phyloP scores from a whole-genome alignment of 2,113 vertebrate species.

The Ginglymostoma cirratum region DNA sequence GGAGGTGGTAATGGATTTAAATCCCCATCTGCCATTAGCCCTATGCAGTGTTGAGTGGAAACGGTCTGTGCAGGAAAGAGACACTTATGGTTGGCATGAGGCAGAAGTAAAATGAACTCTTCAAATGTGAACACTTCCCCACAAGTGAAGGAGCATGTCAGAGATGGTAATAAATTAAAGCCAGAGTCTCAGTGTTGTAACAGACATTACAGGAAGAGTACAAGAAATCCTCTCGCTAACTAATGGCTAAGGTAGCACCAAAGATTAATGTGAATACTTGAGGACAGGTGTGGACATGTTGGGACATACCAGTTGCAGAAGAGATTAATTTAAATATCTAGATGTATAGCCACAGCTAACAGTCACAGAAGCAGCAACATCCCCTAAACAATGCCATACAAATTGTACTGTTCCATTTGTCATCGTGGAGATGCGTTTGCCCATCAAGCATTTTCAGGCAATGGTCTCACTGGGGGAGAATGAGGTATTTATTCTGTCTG shows the following conservation, averaged over 20 bases:
- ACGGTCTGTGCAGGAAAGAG: not conserved
- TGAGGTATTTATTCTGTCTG: not conserved
- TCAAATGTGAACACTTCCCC: not conserved
- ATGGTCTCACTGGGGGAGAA: not conserved
- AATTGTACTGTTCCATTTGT: not conserved
- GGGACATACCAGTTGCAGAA: not conserved
- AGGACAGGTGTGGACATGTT: not conserved
- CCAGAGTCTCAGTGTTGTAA: not conserved
- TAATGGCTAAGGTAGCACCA: too few species aligned
- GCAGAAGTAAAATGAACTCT: not conserved
- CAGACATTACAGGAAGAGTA: not conserved
- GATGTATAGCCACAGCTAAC: not conserved
- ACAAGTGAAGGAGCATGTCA: not conserved
- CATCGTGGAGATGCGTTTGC: not conserved
- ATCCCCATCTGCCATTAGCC: not conserved
- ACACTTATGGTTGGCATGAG: not conserved
- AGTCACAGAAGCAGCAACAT: not conserved
- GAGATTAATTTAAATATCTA: not conserved
- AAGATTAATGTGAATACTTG: not conserved
- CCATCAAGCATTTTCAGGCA: not conserved
- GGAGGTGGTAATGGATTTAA: not conserved
- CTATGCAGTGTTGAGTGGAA: not conserved
- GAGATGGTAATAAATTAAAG: not conserved
- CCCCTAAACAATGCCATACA: not conserved
- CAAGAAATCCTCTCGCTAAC: not conserved